phyloP scores from a whole-genome alignment of 2,888 invertebrate species.

The Papilio protenor region DNA sequence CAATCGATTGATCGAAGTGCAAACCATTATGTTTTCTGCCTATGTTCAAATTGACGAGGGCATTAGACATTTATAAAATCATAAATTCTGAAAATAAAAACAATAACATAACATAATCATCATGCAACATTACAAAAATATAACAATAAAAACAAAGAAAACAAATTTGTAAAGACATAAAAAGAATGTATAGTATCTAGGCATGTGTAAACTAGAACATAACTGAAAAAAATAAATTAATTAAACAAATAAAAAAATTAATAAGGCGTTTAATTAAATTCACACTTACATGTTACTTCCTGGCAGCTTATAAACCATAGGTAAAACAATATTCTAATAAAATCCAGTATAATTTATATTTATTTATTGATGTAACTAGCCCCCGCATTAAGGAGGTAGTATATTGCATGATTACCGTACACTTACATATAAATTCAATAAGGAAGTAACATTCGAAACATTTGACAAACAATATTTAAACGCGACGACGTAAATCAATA shows the following conservation, averaged over 20 bases:
- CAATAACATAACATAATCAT: background rate
- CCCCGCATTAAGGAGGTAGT: slow-evolving; percentile 66
- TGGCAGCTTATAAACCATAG: slow-evolving; percentile 59
- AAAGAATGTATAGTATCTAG: slow-evolving; percentile 28
- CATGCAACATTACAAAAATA: slow-evolving; percentile 8
- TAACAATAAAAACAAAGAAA: background rate
- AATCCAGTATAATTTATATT: slow-evolving; percentile 61
- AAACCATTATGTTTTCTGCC: too few species aligned
- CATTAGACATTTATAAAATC: background rate
- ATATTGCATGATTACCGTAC: slow-evolving; percentile 74
- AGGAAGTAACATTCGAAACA: slow-evolving; percentile 77
- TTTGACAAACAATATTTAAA: slow-evolving; percentile 66
- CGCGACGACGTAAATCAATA: slow-evolving; percentile 59
- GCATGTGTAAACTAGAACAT: slow-evolving; percentile 23
- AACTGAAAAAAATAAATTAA: slow-evolving; percentile 40
- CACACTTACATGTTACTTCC: slow-evolving; percentile 68
- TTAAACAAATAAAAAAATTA: slow-evolving; percentile 42
- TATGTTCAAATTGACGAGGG: slow-evolving; percentile 18
- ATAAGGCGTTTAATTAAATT: slow-evolving; percentile 44
- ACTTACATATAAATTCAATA: slow-evolving; percentile 80
- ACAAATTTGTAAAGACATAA: slow-evolving; percentile 7
- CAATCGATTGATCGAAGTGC: background rate
- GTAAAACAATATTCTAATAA: slow-evolving; percentile 49
- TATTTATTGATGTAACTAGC: slow-evolving; percentile 79
- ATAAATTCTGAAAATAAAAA: background rate